Evolutionary conservation across 2,113 vertebrate species (phyloP), one percentile per base, ranked within the genome.

Genomic region (Jacana jacana): DNA sequence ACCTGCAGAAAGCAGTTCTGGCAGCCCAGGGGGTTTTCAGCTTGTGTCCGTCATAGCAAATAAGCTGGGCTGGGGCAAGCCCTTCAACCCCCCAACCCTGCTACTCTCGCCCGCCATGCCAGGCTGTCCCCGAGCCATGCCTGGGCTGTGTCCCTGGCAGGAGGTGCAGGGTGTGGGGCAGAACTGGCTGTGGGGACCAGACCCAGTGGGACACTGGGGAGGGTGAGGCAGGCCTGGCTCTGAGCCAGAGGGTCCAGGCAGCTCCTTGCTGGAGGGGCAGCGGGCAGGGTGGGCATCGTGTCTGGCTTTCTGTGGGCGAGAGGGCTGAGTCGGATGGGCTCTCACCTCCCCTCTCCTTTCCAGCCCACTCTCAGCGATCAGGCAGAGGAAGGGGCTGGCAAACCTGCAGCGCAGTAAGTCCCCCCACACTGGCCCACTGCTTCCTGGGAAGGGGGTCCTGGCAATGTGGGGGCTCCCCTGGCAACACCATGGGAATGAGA

Each of bases 311-410:
- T 9, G 44, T 6, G 31, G n/a, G 37, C 0, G 2, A 10, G 22
- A 48, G 44, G 48, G 3, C 8, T 27, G 5, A 33, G 40, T 25
- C 1, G 3, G 23, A 8, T 3, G 3, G 13, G 44, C 11, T n/a
- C 61, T 84, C 30, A 65, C 39, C 42, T 12, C 14, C 33, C 23
- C 25, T 40, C 42, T 89, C 25, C 42, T 13, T 28, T 24, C 51
- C 87, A 97, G 97, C 58, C 95, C 94, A 5, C 73, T 97, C 25
- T 17, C 10, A 5, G 65, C 22, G 2, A 71, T 97, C 84, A 72
- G 77, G 46, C 86, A 93, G 84, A 94, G 89, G 92, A 95, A 86
- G 39, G 91, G 66, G 40, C 11, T 44, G 69, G 57, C 10, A 19
- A 25, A 33, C 17, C 61, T 5, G n/a, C 85, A 42, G 61, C 14